A percentile compares a stretch with the other conserved stretches of the same genome.
These are phyloP conservation scores for Lepidostoma basale DNA, from an alignment of 1,140 invertebrate genomes.

Conservation along the genomic window DNA sequence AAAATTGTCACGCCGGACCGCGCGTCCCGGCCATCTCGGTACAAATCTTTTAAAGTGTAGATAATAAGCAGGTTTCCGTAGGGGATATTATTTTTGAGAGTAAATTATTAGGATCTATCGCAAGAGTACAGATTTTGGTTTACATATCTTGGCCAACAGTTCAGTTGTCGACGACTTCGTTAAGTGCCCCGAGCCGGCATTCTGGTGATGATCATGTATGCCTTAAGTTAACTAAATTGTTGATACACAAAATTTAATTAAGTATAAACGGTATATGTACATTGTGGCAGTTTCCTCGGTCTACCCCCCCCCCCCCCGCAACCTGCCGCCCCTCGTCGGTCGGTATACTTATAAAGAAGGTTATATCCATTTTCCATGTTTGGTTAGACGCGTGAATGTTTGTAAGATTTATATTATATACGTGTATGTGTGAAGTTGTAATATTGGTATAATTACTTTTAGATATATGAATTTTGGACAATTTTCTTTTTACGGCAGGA, in stretches of 20 bases:
- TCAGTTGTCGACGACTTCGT: slow-evolving; percentile 6
- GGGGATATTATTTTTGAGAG: slow-evolving; percentile 46
- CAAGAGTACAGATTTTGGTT: slow-evolving; percentile 28
- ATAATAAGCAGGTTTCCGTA: slow-evolving; percentile 43
- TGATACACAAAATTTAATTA: slow-evolving; percentile 23
- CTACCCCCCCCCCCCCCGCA: no score
- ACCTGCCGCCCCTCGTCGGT: neutral
- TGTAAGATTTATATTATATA: slow-evolving; percentile 34
- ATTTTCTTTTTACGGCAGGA: slow-evolving; percentile 2
- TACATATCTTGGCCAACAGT: slow-evolving; percentile 23
- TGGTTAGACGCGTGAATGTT: slow-evolving; percentile 14
- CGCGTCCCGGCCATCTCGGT: slow-evolving; percentile 29
- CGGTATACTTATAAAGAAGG: slow-evolving; percentile 7
- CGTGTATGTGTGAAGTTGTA: slow-evolving; percentile 32
- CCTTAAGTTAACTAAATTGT: slow-evolving; percentile 31
- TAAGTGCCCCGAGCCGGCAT: neutral
- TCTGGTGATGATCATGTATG: slow-evolving; percentile 26
- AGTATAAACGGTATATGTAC: slow-evolving; percentile 6
- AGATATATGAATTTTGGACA: slow-evolving; percentile 27
- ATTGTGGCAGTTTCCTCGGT: slow-evolving; percentile 10
- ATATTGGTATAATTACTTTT: slow-evolving; percentile 30
- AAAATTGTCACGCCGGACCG: neutral
- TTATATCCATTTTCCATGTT: slow-evolving; percentile 14
- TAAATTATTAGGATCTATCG: slow-evolving; percentile 41
- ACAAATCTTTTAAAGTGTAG: slow-evolving; percentile 47